Evolutionary conservation across 2,113 vertebrate genomes (phyloP).

Genomic region (Chaetops frenatus): DNA sequence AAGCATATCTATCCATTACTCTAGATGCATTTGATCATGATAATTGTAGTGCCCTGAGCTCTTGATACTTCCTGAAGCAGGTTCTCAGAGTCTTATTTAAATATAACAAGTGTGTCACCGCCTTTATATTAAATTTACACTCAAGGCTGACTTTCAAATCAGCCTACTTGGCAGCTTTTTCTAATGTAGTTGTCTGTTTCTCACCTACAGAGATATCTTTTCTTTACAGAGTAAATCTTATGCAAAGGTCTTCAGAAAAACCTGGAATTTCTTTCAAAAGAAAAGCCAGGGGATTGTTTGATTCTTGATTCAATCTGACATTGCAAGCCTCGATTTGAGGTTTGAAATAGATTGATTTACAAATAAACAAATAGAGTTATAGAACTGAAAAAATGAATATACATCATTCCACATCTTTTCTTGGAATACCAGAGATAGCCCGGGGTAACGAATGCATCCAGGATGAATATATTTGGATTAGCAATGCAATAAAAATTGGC

Average conservation of each 20-base stretch:
- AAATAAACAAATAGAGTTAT: conserved; percentile 3
- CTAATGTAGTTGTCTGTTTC: neutral
- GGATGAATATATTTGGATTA: neutral
- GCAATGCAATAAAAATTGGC: neutral
- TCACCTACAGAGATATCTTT: neutral
- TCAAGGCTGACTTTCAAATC: conserved; percentile 2
- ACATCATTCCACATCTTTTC: neutral
- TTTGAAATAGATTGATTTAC: conserved; percentile 26
- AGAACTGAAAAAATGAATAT: neutral
- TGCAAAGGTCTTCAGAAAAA: conserved; percentile 1
- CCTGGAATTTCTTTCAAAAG: neutral
- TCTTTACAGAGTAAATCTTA: neutral
- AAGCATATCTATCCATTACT: neutral
- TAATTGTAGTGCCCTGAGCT: neutral
- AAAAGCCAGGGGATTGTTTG: neutral
- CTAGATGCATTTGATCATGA: neutral
- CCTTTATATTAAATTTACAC: conserved; percentile 3
- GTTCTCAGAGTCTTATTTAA: neutral
- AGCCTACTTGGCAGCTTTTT: conserved; percentile 14
- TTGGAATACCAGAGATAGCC: conserved; percentile 16
- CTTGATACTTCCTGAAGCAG: neutral
- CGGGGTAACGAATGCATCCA: neutral
- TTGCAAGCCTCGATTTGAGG: neutral
- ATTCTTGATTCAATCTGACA: neutral
- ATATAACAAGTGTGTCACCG: neutral